Evolutionary conservation across 2,888 invertebrate genomes (phyloP), one percentile per base, ranked within the genome.

Genomic region (Gasteruption jaculator): DNA sequence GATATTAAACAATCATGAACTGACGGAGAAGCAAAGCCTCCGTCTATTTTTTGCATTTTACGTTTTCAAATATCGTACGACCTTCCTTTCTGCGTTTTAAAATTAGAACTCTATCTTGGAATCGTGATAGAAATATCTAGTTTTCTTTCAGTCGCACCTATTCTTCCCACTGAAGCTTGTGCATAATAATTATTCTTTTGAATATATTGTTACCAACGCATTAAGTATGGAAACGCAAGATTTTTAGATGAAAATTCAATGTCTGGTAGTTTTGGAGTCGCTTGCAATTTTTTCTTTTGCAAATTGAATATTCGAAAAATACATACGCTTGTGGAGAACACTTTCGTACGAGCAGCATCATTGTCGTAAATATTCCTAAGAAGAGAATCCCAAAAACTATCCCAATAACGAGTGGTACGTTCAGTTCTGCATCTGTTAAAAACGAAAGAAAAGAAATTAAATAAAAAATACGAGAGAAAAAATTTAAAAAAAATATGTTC

Each of bases 261-360:
- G 8, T 12, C 15, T 12, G 25, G 11, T 24, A 11, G 3, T 31
- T 15, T 12, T 26, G 5, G 26, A 26, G 26, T 26, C 26, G 5
- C 26, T 22, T 22, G 24, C 24, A 22, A 22, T 22, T 22, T 4
- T 11, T 14, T 26, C 14, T 26, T 12, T 26, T 14, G n/a, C 5
- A 26, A 22, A 33, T 10, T 16, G 20, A 19, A 16, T 16, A 31
- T 27, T 25, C 25, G 18, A 26, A n/a, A 33, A 26, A 21, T 49
- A 63, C 67, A 63, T 46, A 69, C 69, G 53, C 53, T 45, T 62
- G 55, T 8, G 61, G 47, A 4, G 65, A 63, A 49, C 64, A 62
- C 41, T 56, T 66, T 43, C 64, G 58, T 15, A 69, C 53, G 12
- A 68, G 53, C 3, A 69, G 46, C 59, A 65, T 60, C 51, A 65